Evolutionary conservation across 2,113 vertebrate genomes (phyloP).

Genomic region (Entelurus aequoreus): DNA sequence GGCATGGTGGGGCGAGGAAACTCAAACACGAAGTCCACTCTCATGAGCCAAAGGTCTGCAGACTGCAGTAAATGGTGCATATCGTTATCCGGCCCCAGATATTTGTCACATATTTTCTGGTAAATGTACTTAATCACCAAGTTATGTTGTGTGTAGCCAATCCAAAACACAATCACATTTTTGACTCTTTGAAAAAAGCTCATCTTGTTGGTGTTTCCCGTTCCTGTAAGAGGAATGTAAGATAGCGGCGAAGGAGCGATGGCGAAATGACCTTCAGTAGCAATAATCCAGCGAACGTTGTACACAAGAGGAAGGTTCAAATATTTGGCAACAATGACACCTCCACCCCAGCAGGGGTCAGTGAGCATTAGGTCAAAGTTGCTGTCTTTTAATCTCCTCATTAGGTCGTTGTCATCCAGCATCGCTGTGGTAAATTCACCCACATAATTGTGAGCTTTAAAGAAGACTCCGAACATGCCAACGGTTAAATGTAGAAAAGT

Average conservation of each 20-base stretch:
- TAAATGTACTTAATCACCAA: background rate
- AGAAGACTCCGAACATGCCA: background rate
- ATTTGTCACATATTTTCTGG: conserved; percentile 43
- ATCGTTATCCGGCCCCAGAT: conserved; percentile 52
- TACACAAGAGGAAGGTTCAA: conserved; percentile 64
- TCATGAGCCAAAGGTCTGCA: conserved; percentile 74
- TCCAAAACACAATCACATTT: conserved; percentile 36
- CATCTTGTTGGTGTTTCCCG: conserved; percentile 60
- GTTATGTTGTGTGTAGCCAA: background rate
- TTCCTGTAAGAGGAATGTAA: conserved; percentile 56
- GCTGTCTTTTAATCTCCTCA: conserved; percentile 32
- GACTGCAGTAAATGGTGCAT: conserved; percentile 46
- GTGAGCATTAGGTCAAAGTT: conserved; percentile 61
- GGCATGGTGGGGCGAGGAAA: conserved; percentile 72
- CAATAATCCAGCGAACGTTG: conserved; percentile 60
- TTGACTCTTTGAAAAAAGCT: conserved; percentile 64
- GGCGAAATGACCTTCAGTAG: conserved; percentile 47
- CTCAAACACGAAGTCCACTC: conserved; percentile 71
- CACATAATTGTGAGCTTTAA: conserved; percentile 7
- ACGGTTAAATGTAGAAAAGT: conserved; percentile 9
- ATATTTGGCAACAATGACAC: conserved; percentile 59
- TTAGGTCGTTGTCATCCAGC: conserved; percentile 33
- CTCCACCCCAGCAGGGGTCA: conserved; percentile 52
- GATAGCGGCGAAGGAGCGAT: conserved; percentile 64
- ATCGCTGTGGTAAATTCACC: conserved; percentile 15